These are phyloP conservation scores for Xylocopa sonorina DNA, from an alignment of 1,140 invertebrate genomes.

Conservation along the genomic window DNA sequence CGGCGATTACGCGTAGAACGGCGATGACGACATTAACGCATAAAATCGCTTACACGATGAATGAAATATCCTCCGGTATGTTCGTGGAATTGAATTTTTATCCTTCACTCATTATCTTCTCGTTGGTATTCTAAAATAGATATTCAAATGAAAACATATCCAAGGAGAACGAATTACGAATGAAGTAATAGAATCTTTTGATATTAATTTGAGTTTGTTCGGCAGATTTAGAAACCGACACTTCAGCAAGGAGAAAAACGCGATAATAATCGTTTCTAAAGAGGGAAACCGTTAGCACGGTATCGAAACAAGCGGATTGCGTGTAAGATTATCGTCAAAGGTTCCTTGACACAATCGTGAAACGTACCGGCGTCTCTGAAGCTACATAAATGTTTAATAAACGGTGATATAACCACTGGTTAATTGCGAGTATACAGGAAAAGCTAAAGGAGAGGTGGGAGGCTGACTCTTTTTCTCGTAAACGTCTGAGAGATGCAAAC, in stretches of 20 bases:
- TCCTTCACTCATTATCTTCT: neutral
- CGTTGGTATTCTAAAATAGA: too few relatives aligned
- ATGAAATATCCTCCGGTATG: neutral
- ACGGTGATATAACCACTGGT: slow-evolving; percentile 61
- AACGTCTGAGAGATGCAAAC: neutral
- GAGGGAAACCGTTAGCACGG: neutral
- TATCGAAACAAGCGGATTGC: neutral
- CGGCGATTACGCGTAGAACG: neutral
- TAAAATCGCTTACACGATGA: neutral
- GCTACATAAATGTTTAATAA: slow-evolving; percentile 59
- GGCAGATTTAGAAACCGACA: neutral
- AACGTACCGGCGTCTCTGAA: slow-evolving; percentile 22
- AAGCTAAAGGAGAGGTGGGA: neutral
- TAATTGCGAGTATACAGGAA: slow-evolving; percentile 45
- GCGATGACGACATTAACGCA: neutral
- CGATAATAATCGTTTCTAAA: neutral
- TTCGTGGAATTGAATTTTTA: neutral
- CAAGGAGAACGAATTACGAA: too few relatives aligned
- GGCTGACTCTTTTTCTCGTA: slow-evolving; percentile 10
- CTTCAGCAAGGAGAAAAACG: neutral
- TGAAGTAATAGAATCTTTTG: too few relatives aligned
- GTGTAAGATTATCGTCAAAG: slow-evolving; percentile 34
- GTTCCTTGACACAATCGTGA: slow-evolving; percentile 60
- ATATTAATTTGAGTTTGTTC: too few relatives aligned
- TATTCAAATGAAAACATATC: too few relatives aligned